Evolutionary conservation across 2,113 vertebrate species (phyloP).

Genomic region (Cololabis saira): DNA sequence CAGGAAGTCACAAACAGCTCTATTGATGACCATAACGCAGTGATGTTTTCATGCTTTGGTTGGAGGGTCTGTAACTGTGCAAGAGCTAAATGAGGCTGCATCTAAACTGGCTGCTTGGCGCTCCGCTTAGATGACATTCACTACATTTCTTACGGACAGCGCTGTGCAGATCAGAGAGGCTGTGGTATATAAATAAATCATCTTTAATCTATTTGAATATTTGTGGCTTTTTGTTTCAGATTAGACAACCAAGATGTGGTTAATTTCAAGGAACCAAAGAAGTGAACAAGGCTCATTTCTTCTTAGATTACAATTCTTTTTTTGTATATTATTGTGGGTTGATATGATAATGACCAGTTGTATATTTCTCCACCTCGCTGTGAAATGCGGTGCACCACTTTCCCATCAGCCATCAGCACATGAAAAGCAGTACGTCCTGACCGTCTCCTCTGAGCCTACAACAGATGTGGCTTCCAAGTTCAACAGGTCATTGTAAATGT

Average conservation of each 20-base stretch:
- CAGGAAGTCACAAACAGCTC: conserved; percentile 6
- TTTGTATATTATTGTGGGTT: neutral
- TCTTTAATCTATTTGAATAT: neutral
- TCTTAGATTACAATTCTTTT: neutral
- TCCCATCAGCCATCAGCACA: neutral
- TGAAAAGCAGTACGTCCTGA: neutral
- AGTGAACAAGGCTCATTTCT: neutral
- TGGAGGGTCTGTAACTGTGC: conserved; percentile 1
- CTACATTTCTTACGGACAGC: neutral
- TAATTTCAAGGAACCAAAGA: conserved; percentile 16
- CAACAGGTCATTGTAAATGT: too few relatives aligned
- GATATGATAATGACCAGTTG: neutral
- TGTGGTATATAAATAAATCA: neutral
- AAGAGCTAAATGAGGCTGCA: conserved; percentile 20
- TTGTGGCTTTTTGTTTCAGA: conserved; percentile 8
- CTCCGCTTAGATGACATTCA: conserved; percentile 7
- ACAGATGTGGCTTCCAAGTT: neutral
- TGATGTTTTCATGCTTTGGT: conserved; percentile 45
- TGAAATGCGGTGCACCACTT: neutral
- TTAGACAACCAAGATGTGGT: neutral
- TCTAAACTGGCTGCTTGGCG: conserved; percentile 7
- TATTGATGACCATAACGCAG: conserved; percentile 26
- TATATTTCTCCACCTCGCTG: neutral
- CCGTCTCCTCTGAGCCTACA: neutral
- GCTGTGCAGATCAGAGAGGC: neutral